phyloP scores from a whole-genome alignment of 2,113 vertebrate species.

The Thunnus maccoyii region DNA sequence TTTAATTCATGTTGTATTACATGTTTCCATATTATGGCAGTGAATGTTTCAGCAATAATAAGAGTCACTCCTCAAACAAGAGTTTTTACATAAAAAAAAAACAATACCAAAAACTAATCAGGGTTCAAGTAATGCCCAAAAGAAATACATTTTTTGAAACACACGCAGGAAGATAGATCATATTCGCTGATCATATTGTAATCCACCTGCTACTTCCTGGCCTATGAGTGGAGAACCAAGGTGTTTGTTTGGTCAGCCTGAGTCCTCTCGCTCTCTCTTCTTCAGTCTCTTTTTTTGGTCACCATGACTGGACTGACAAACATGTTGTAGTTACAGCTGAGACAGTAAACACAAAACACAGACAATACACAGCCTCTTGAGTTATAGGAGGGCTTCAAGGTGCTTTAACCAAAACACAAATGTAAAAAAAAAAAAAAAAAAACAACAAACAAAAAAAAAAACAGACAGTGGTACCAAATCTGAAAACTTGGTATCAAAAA shows the following conservation, averaged over 20 bases:
- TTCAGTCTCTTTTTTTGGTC: constrained; percentile 82
- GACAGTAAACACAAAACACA: constrained; percentile 85
- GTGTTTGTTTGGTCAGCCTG: constrained; percentile 63
- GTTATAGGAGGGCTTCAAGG: constrained; percentile 80
- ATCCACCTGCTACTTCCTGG: constrained; percentile 69
- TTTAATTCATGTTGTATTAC: constrained; percentile 97
- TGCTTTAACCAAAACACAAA: constrained; percentile 76
- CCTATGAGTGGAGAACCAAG: constrained; percentile 53
- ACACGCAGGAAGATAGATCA: constrained; percentile 59
- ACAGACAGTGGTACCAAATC: constrained; percentile 58
- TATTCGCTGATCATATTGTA: constrained; percentile 49
- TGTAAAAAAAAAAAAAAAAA: background rate
- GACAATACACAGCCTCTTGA: constrained; percentile 71
- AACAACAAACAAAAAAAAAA: background rate
- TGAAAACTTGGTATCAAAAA: constrained; percentile 92
- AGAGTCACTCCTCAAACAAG: constrained; percentile 90
- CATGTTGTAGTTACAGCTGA: constrained; percentile 81
- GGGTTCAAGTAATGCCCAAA: constrained; percentile 89
- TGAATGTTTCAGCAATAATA: constrained; percentile 89
- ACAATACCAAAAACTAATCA: constrained; percentile 78
- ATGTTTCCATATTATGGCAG: constrained; percentile 94
- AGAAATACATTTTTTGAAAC: constrained; percentile 74
- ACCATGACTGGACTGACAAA: constrained; percentile 86
- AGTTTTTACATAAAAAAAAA: constrained; percentile 82
- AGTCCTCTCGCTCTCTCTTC: constrained; percentile 38